Conservation (phyloP, 2,888 invertebrate genomes). For the Ernsta delagoae region DNA sequence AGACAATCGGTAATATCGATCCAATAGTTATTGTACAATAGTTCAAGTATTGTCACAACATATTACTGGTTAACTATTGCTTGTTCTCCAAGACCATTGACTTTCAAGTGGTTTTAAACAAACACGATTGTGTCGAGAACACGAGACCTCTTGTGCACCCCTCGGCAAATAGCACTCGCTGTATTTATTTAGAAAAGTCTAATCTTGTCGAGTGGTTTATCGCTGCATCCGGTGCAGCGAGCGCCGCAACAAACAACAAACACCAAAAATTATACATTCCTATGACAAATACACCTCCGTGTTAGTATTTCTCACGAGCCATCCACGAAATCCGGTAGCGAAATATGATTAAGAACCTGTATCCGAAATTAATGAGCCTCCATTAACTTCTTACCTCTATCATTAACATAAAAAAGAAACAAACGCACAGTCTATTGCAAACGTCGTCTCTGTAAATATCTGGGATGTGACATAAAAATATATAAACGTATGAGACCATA, state of each 20-base stretch:
- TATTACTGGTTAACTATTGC: conserved; percentile 71
- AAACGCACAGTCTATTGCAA: conserved; percentile 36
- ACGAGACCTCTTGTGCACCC: conserved; percentile 65
- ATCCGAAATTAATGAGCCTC: neutral
- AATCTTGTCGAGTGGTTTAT: conserved; percentile 73
- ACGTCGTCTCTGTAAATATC: neutral
- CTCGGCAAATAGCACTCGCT: conserved; percentile 62
- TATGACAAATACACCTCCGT: conserved; percentile 45
- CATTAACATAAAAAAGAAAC: conserved; percentile 35
- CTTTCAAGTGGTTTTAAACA: conserved; percentile 76
- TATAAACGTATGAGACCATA: conserved; percentile 45
- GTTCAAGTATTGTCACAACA: conserved; percentile 67
- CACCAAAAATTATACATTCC: conserved; percentile 54
- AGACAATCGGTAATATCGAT: conserved; percentile 40
- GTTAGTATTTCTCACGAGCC: conserved; percentile 70
- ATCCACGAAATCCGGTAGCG: conserved; percentile 38
- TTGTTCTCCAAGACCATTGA: conserved; percentile 70
- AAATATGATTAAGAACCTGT: conserved; percentile 16
- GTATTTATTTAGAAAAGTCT: conserved; percentile 73
- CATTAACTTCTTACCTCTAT: neutral
- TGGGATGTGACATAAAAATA: neutral
- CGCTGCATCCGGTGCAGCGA: conserved; percentile 63
- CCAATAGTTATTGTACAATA: conserved; percentile 49
- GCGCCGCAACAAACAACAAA: conserved; percentile 15
- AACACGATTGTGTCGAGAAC: conserved; percentile 71